These are phyloP conservation scores for Theropithecus gelada DNA, from an alignment of 2,113 vertebrate genomes.

Conservation along the genomic window DNA sequence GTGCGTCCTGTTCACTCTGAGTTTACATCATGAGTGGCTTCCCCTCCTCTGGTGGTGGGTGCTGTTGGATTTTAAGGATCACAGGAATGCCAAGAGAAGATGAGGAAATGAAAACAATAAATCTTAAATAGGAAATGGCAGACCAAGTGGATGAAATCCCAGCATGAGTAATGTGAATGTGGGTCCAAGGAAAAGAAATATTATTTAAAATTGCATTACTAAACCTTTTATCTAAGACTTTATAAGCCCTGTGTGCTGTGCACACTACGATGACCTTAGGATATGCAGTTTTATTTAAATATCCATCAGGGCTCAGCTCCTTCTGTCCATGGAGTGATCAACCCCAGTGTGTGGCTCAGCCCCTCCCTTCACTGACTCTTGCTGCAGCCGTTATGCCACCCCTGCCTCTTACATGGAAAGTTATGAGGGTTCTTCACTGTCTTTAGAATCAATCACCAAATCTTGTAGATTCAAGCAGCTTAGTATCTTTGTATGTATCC, in stretches of 20 bases:
- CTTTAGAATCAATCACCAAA: not conserved
- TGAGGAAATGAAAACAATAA: not conserved
- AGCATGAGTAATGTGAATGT: not conserved
- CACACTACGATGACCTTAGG: not conserved
- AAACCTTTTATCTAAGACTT: not conserved
- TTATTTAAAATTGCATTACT: not conserved
- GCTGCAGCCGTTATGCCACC: not conserved
- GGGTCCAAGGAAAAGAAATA: not conserved
- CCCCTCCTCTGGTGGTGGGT: not conserved
- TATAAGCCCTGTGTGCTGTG: not conserved
- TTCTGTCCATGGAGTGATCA: accelerated
- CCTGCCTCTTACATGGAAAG: not conserved
- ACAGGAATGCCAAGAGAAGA: not conserved
- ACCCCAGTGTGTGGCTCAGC: not conserved
- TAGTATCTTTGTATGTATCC: not conserved
- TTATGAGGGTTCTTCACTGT: not conserved
- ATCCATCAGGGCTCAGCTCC: not conserved
- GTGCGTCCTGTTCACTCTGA: not conserved
- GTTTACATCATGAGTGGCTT: not conserved
- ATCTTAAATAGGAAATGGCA: not conserved
- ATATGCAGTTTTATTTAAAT: not conserved
- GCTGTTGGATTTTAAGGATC: not conserved
- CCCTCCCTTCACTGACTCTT: not conserved
- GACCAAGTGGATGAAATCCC: not conserved
- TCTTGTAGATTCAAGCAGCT: not conserved